Base-by-base conservation (phyloP, 2,888 invertebrate species). In the Belgica antarctica region DNA sequence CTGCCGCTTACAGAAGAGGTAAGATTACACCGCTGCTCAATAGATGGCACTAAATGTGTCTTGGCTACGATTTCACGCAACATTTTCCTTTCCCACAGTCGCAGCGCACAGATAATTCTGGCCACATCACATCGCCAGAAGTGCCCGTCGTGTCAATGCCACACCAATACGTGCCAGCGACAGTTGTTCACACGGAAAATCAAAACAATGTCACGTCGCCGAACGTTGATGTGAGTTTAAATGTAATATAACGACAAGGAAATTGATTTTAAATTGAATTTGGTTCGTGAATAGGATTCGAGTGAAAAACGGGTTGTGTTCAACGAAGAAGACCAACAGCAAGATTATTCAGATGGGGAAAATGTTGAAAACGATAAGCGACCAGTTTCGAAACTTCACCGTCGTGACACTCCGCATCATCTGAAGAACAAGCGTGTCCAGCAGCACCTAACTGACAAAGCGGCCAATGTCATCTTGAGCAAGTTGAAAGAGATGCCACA, bases 321-420 rank as follows among this genome's bases (percentile, higher is more conserved):
- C 79, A 81, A 82, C 73, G 82, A 72, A 19, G 74, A 73, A 5
- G 73, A 74, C 52, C 73, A 73, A 8, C 66, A 72, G 28, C 66
- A 73, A 7, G 78, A 61, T 5, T 70, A 77, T 61, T 74, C 73
- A 2, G 79, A 80, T 36, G 79, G 79, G 71, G 78, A 79, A 70
- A 79, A 78, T 34, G 79, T 77, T 2, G 78, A 79, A 70, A 79
- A 79, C 46, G 79, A 78, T 62, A 80, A 80, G 61, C 73, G 78
- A 57, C 80, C 80, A 62, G 78, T 78, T 36, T 47, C 71, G 71
- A 81, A 81, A 73, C 73, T 81, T 71, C 80, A 80, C 72, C 76
- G 80, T 75, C 88, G 98, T 76, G 98, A 99, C 83, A 99, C 99
- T 22, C 99, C 99, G 62, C 98, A 99, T 84, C 97, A 99, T 81